Evolutionary conservation across 2,888 invertebrate species (phyloP).

Genomic region (Leucozona laternaria): DNA sequence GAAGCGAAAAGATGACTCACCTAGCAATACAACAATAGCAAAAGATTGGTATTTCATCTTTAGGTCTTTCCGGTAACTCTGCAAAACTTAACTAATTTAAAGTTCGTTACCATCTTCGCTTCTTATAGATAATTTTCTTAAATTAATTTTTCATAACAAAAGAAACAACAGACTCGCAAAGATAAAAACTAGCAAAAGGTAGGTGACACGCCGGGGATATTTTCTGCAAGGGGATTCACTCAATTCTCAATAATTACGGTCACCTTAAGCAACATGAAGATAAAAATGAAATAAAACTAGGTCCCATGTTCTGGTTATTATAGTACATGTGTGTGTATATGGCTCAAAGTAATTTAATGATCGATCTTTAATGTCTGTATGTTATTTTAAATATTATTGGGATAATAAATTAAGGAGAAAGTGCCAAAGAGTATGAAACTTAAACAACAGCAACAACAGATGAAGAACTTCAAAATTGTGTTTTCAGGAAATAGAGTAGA

Average conservation of each 20-base stretch:
- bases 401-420: too few relatives aligned
- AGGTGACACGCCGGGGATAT: conserved; percentile 27
- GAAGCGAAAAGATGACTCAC: conserved; percentile 41
- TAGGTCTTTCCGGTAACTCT: conserved; percentile 7
- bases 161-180: background rate
- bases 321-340: too few relatives aligned
- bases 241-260: background rate
- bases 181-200: background rate
- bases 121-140: conserved; percentile 35
- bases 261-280: too few relatives aligned
- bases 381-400: too few relatives aligned
- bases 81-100: conserved; percentile 28
- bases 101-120: background rate
- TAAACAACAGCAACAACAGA: too few relatives aligned
- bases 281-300: too few relatives aligned
- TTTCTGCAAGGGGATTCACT: conserved; percentile 44
- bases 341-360: too few relatives aligned
- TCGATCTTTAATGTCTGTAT: too few relatives aligned
- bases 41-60: conserved; percentile 51
- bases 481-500: too few relatives aligned
- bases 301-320: too few relatives aligned
- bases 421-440: too few relatives aligned
- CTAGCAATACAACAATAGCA: conserved; percentile 43
- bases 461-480: too few relatives aligned
- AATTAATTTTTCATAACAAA: background rate